A percentile compares a stretch with the other conserved stretches of the same genome.
Conservation (phyloP, 2,797 vertebrate species). For the Gallinago nigripennis region DNA sequence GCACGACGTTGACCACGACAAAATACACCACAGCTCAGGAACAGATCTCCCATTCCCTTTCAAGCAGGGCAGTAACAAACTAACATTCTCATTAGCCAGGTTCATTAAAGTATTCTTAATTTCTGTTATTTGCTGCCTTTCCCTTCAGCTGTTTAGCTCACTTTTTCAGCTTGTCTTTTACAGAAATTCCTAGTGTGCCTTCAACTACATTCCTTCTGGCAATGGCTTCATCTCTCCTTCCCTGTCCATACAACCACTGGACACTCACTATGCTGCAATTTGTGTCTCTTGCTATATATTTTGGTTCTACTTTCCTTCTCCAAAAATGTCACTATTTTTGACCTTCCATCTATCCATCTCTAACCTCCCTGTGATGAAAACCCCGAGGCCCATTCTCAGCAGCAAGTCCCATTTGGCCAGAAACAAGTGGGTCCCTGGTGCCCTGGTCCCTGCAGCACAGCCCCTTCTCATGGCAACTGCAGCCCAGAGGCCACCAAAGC, state of each 20-base stretch:
- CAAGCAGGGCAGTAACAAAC: not conserved
- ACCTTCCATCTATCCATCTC: not conserved
- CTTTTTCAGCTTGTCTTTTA: not conserved
- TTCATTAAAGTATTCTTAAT: not conserved
- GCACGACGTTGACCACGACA: accelerated
- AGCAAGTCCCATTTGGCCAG: accelerated
- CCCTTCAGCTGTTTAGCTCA: not conserved
- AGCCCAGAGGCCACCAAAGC: not conserved
- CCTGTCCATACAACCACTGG: not conserved
- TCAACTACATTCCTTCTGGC: accelerated
- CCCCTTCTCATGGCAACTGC: not conserved
- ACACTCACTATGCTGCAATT: not conserved
- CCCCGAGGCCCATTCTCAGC: accelerated
- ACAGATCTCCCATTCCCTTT: not conserved
- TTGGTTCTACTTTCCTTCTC: not conserved
- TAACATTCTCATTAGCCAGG: not conserved
- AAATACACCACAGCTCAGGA: not conserved
- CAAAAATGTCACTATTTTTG: not conserved
- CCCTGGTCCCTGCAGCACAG: not conserved
- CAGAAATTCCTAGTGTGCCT: not conserved
- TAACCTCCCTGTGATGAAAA: not conserved
- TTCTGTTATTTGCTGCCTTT: not conserved
- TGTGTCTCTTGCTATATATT: not conserved
- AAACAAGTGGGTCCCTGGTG: accelerated
- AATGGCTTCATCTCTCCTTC: accelerated